Percentiles rank a stretch among this genome's conserved stretches.
phyloP scores from a whole-genome alignment of 92 coral and sea anemone genomes.

The Heteractis magnifica region DNA sequence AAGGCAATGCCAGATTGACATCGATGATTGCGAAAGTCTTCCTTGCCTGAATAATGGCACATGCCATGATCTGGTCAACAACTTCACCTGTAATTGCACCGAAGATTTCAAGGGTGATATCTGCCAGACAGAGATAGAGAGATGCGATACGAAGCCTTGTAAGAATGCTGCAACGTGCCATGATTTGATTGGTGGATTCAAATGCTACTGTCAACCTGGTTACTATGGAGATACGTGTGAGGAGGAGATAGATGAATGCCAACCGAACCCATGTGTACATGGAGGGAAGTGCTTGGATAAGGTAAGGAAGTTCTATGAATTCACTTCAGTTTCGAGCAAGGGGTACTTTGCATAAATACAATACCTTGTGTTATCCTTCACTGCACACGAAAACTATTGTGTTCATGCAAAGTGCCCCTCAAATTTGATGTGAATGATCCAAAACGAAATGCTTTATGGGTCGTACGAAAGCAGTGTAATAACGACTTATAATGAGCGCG shows the following conservation, averaged over 20 bases:
- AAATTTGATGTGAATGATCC: no score
- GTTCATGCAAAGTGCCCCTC: no score
- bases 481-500: no score
- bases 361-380: no score
- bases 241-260: slow-evolving; percentile 2
- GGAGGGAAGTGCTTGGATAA: slow-evolving; percentile 11
- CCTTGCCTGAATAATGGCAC: slow-evolving; percentile 44
- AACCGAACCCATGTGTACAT: slow-evolving; percentile 12
- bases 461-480: no score
- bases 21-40: slow-evolving; percentile 37
- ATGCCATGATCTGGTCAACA: slow-evolving; percentile 33
- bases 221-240: slow-evolving; percentile 13
- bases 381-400: no score
- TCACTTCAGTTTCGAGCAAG: not conserved
- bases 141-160: slow-evolving; percentile 1
- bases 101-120: slow-evolving; percentile 34
- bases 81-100: slow-evolving; percentile 43
- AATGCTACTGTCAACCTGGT: slow-evolving; percentile 11
- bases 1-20: slow-evolving; percentile 33
- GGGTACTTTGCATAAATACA: no score
- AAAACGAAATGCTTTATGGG: no score
- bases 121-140: slow-evolving; percentile 8
- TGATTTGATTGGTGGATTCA: slow-evolving; percentile 9
- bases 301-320: not conserved
- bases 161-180: slow-evolving; percentile 14